A percentile compares a stretch with the other conserved stretches of the same genome.
These are phyloP conservation scores for Parelbella ahira DNA, from an alignment of 2,888 invertebrate genomes.

Conservation along the genomic window DNA sequence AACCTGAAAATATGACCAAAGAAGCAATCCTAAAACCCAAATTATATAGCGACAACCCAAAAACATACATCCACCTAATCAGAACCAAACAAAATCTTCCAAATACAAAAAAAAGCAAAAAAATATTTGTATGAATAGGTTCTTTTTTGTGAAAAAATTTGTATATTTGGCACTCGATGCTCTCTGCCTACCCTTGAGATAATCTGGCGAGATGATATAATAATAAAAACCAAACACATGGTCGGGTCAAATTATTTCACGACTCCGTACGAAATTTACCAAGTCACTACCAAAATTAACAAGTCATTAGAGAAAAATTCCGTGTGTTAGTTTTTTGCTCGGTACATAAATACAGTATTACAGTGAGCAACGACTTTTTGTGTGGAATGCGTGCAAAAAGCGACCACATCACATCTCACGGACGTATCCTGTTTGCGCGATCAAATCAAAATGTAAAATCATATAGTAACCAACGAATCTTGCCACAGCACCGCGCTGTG, in stretches of 20 bases:
- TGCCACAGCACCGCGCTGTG: constrained; percentile 8
- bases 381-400: constrained; percentile 74
- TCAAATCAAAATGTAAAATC: constrained; percentile 52
- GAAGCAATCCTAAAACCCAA: too few species aligned
- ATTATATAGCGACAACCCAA: too few species aligned
- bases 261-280: constrained; percentile 58
- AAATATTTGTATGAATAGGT: too few species aligned
- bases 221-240: neutral
- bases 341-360: constrained; percentile 57
- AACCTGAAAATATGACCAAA: too few species aligned
- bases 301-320: constrained; percentile 71
- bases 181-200: too few species aligned
- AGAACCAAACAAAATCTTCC: too few species aligned
- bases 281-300: constrained; percentile 62
- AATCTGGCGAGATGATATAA: too few species aligned
- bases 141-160: too few species aligned
- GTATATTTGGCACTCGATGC: too few species aligned
- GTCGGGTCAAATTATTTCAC: constrained; percentile 45
- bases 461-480: constrained; percentile 15
- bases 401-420: constrained; percentile 44
- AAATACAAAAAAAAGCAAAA: too few species aligned
- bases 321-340: constrained; percentile 61
- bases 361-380: constrained; percentile 65
- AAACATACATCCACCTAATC: too few species aligned
- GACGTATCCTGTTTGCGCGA: constrained; percentile 57